A percentile compares a stretch with the other conserved stretches of the same genome.
phyloP scores from a whole-genome alignment of 1,140 invertebrate species.

The Conus ventricosus region DNA sequence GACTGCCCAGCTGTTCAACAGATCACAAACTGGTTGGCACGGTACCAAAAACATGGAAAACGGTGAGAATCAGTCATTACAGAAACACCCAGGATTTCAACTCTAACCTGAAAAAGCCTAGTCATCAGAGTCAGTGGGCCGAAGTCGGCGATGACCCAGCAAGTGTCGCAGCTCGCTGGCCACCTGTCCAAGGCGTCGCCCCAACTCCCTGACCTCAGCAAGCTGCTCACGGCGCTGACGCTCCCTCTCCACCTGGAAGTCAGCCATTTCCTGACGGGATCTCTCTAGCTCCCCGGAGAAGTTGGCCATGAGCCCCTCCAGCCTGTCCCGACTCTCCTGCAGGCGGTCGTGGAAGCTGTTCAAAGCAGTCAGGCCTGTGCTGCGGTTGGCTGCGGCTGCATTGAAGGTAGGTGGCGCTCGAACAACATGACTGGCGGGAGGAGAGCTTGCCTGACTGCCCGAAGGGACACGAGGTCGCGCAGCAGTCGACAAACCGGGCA shows the following conservation, averaged over 20 bases:
- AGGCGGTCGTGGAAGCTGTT: conserved; percentile 58
- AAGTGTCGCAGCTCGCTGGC: conserved; percentile 62
- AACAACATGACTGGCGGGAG: neutral
- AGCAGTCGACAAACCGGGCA: conserved; percentile 36
- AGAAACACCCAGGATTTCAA: too few species aligned
- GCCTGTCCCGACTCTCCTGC: conserved; percentile 59
- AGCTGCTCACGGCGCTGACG: conserved; percentile 62
- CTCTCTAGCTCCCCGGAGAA: conserved; percentile 62
- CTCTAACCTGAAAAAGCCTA: neutral
- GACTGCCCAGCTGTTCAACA: too few species aligned
- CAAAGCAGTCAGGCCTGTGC: conserved; percentile 15
- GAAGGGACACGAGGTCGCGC: neutral
- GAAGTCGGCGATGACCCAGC: conserved; percentile 55
- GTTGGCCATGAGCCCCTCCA: conserved; percentile 62
- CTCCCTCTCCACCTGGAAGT: conserved; percentile 55
- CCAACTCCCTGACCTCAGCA: conserved; percentile 64
- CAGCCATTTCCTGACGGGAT: conserved; percentile 57
- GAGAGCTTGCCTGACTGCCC: neutral
- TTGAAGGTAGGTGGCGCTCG: conserved; percentile 19
- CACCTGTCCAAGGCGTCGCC: conserved; percentile 63
- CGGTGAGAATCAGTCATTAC: too few species aligned
- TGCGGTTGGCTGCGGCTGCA: conserved; percentile 17
- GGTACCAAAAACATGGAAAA: too few species aligned
- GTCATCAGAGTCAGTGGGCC: conserved; percentile 29
- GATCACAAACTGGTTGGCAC: too few species aligned